These are phyloP conservation scores for Ceratina japonica DNA, from an alignment of 1,140 invertebrate genomes.

Conservation along the genomic window DNA sequence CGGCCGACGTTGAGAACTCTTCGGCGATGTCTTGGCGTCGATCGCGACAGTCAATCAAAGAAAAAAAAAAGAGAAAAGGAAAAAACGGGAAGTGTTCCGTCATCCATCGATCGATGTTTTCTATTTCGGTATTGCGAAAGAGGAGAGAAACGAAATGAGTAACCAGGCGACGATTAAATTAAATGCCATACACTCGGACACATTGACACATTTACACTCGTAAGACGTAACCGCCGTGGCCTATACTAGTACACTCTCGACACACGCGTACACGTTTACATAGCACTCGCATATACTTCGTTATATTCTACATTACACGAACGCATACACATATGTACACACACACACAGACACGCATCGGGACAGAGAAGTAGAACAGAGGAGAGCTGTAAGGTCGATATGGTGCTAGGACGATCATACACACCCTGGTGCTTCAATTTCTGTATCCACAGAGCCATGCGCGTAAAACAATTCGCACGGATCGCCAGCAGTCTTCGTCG, in stretches of 20 bases:
- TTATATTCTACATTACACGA: not conserved
- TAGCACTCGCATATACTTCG: too few species aligned
- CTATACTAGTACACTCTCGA: slow-evolving; percentile 55
- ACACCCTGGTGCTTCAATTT: slow-evolving; percentile 68
- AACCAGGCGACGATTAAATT: slow-evolving; percentile 41
- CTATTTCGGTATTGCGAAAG: not conserved
- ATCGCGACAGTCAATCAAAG: slow-evolving; percentile 39
- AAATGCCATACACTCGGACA: slow-evolving; percentile 35
- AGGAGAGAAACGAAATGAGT: slow-evolving; percentile 10
- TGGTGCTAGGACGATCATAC: slow-evolving; percentile 73
- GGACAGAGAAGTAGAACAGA: slow-evolving; percentile 34
- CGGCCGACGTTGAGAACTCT: slow-evolving; percentile 70
- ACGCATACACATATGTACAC: slow-evolving; percentile 25
- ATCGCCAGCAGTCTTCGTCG: slow-evolving; percentile 55
- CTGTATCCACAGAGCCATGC: slow-evolving; percentile 48
- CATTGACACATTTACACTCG: slow-evolving; percentile 23
- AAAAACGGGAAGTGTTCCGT: not conserved
- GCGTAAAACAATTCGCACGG: slow-evolving; percentile 45
- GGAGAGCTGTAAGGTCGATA: slow-evolving; percentile 53
- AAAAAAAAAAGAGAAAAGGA: not conserved
- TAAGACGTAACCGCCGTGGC: slow-evolving; percentile 59
- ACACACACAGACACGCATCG: slow-evolving; percentile 21
- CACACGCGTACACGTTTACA: slow-evolving; percentile 35
- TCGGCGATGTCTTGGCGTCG: slow-evolving; percentile 36
- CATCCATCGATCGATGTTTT: slow-evolving; percentile 31